Evolutionary conservation across 2,797 vertebrate species (phyloP).

Genomic region (Sebastes nivosus): DNA sequence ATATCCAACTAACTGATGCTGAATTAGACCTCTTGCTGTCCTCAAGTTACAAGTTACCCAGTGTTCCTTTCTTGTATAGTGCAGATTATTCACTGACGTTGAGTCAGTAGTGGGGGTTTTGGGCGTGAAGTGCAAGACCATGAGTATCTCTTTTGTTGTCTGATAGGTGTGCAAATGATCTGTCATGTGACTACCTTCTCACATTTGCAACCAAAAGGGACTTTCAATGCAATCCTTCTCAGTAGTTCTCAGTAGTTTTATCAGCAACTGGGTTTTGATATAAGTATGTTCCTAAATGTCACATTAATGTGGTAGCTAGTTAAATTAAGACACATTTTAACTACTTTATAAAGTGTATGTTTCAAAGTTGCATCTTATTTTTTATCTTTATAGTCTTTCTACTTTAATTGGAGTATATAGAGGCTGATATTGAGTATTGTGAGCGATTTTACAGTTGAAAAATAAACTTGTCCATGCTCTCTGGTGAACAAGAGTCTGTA

Average conservation of each 20-base stretch:
- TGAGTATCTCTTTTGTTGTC: constrained; percentile 11
- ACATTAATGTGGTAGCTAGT: background rate
- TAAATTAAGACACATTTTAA: background rate
- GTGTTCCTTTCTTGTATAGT: background rate
- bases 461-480: background rate
- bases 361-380: background rate
- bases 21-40: background rate
- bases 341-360: background rate
- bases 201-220: background rate
- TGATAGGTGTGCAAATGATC: constrained; percentile 34
- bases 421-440: background rate
- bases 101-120: constrained; percentile 15
- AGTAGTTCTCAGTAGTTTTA: background rate
- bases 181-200: constrained; percentile 2
- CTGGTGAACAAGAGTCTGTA: background rate
- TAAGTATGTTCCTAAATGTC: background rate
- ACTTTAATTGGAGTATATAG: no score
- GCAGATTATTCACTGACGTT: background rate
- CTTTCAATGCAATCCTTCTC: background rate
- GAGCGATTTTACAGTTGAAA: background rate
- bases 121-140: background rate
- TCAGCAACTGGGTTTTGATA: background rate
- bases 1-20: background rate
- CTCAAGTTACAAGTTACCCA: background rate
- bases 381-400: no score